phyloP scores from a whole-genome alignment of 1,140 invertebrate genomes.

The Pantala flavescens region DNA sequence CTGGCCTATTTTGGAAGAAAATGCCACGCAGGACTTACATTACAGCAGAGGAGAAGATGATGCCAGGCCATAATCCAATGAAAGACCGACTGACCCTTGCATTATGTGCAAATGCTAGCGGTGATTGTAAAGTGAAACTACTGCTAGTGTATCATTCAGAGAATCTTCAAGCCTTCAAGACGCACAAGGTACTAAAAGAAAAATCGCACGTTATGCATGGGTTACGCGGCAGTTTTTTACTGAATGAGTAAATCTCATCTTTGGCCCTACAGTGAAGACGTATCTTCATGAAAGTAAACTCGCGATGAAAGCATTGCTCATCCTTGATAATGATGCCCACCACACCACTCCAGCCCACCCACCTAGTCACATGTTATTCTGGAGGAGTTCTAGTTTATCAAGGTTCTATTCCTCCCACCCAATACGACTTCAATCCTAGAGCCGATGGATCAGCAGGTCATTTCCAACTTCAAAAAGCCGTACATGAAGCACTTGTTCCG shows the following conservation, averaged over 20 bases:
- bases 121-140: slow-evolving; percentile 25
- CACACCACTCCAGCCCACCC: slow-evolving; percentile 29
- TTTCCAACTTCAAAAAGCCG: slow-evolving; percentile 27
- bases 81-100: slow-evolving; percentile 19
- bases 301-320: slow-evolving; percentile 31
- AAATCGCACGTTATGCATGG: background rate
- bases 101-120: slow-evolving; percentile 23
- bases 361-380: slow-evolving; percentile 23
- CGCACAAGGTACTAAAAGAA: background rate
- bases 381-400: slow-evolving; percentile 26
- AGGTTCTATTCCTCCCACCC: slow-evolving; percentile 29
- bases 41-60: background rate
- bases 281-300: slow-evolving; percentile 29
- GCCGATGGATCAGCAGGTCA: slow-evolving; percentile 39
- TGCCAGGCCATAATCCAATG: background rate
- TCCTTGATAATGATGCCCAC: slow-evolving; percentile 35
- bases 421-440: slow-evolving; percentile 39
- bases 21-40: background rate
- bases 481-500: slow-evolving; percentile 23
- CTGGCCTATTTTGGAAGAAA: background rate
- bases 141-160: slow-evolving; percentile 25
- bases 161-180: slow-evolving; percentile 20
- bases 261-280: slow-evolving; percentile 30
- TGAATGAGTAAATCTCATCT: slow-evolving; percentile 13
- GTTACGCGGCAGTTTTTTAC: background rate